Percentiles rank a stretch among this genome's conserved stretches.
Conservation (phyloP, 2,797 vertebrate species). For the Denticeps clupeoides region DNA sequence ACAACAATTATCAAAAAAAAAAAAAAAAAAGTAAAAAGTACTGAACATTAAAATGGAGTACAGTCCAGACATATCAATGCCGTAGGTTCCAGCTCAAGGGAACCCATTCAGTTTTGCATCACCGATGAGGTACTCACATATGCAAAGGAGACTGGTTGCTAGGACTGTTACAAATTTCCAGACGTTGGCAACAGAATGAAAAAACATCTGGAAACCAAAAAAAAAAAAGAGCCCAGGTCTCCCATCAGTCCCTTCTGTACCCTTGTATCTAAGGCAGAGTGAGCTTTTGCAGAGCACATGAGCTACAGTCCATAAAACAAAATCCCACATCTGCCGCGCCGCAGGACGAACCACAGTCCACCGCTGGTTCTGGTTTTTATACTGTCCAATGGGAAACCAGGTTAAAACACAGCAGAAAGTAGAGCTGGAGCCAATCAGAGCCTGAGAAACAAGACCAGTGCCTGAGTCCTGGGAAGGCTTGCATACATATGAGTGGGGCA, state of each 20-base stretch:
- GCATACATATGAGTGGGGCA: background rate
- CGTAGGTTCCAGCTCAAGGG: background rate
- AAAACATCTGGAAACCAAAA: too few species aligned
- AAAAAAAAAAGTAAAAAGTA: background rate
- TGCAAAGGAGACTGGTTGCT: background rate
- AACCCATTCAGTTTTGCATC: background rate
- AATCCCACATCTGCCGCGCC: too few species aligned
- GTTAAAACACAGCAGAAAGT: too few species aligned
- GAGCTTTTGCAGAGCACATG: background rate
- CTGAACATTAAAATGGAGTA: background rate
- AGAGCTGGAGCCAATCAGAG: too few species aligned
- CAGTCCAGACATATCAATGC: background rate
- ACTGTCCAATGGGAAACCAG: too few species aligned
- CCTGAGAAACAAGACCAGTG: too few species aligned
- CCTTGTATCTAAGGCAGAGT: background rate
- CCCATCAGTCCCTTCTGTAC: background rate
- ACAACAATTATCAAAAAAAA: slow-evolving; percentile 1
- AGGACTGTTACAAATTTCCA: too few species aligned
- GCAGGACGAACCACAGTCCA: too few species aligned
- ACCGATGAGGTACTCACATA: background rate
- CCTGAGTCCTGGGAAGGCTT: background rate
- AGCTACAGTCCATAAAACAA: too few species aligned
- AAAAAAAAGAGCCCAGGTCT: too few species aligned
- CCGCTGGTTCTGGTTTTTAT: too few species aligned
- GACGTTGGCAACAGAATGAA: background rate